Evolutionary conservation across 2,888 invertebrate species (phyloP), one percentile per base, ranked within the genome.

Genomic region (Tridacna gigas): DNA sequence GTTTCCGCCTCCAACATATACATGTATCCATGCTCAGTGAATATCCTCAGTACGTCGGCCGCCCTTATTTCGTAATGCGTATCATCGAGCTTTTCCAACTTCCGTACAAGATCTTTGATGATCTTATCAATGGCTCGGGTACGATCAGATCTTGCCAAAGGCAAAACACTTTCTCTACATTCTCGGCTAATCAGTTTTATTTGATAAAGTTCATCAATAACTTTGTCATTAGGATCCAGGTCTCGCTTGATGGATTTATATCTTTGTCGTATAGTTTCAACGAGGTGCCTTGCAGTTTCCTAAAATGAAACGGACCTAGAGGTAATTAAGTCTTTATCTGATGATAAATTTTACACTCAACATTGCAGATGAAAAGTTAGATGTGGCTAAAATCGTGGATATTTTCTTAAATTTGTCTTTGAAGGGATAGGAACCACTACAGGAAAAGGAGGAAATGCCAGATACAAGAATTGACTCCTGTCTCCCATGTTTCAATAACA

Each of bases 211-310:
- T 12, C 48, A 51, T 71, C 71, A 13, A 71, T 25, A 0, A 71
- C 12, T 26, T 71, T 71, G 71, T 71, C 71, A 51, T 15, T 25
- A 18, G 51, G 71, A 25, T 51, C 22, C 13, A 71, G 51, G n/a
- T 71, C 26, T 22, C 51, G 25, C 15, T 71, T 71, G 71, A 71
- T 71, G 22, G 5, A 48, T 20, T 26, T 71, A 26, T 51, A 71
- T 15, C 25, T 22, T 15, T 20, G 18, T n/a, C 71, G 0, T 26
- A 71, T n/a, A 15, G 25, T 22, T 25, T 47, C 22, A 18, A 71
- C 51, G 15, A 71, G 51, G 22, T 7, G 51, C 15, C 48, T 45
- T 0, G 20, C 2, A 47, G 37, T 15, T n/a, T 45, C 69, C 69
- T 69, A 47, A 15, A 66, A 61, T 20, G 5, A 61, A 61, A 22